Evolutionary conservation across 2,113 vertebrate genomes (phyloP), one percentile per base, ranked within the genome.

Genomic region (Circaetus gallicus): DNA sequence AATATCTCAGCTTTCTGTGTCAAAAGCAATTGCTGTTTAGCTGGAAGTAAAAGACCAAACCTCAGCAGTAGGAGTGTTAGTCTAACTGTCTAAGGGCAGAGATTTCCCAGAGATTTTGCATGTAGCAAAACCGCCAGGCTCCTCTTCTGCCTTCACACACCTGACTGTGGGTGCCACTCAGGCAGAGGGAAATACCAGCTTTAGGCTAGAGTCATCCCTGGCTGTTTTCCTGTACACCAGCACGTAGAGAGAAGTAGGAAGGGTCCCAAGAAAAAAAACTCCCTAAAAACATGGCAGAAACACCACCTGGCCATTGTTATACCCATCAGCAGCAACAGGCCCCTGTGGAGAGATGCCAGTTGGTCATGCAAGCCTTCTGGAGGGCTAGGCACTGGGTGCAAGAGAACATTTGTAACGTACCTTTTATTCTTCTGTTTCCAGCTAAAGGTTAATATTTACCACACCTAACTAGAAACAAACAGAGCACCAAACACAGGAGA

Each of bases 391-490:
- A 17, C 20, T 7, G 26, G 19, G 26, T 80, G 31, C 45, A 43
- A 34, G 42, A 45, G 22, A 17, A 36, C 55, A 71, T 50, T 56
- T 58, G 53, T 34, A 73, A 58, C 20, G 6, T 8, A 52, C 11
- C 43, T 83, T 72, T 25, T 67, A 53, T 43, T 58, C 43, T 32
- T 28, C 34, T 21, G 6, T 42, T 56, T 63, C 66, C 59, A 70
- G 14, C 58, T 81, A 53, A 81, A 47, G 36, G 29, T 92, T 89
- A 92, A 42, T 66, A 94, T 81, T 91, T 71, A 78, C 38, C 28
- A 28, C 31, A 71, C 40, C 26, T 82, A 84, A 56, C 69, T 6
- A 55, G 42, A 84, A 82, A 52, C 2, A 0, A 67, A 45, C 29
- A 52, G 40, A 53, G 50, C 31, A 38, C 29, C 55, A 59, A 86